Evolutionary conservation across 2,888 invertebrate genomes (phyloP).

Genomic region (Chydorus sphaericus): DNA sequence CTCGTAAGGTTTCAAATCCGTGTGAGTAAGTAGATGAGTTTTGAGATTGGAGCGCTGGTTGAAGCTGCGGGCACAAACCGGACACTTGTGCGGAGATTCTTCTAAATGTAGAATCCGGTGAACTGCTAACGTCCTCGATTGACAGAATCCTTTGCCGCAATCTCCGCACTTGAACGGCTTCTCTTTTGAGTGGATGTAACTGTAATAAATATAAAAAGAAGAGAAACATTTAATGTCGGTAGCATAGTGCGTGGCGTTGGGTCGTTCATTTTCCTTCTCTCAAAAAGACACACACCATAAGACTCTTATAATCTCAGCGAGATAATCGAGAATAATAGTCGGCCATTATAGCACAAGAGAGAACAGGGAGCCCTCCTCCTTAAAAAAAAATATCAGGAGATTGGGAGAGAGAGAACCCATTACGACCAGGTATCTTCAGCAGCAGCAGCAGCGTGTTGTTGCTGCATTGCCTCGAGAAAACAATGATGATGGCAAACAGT

Average conservation of each 20-base stretch:
- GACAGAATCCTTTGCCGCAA: constrained; percentile 95
- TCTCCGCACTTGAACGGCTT: constrained; percentile 93
- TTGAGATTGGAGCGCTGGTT: constrained; percentile 81
- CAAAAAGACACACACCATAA: background rate
- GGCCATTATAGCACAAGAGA: constrained; percentile 2
- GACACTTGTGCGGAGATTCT: constrained; percentile 82
- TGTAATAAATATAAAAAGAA: constrained; percentile 28
- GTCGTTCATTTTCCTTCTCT: no score
- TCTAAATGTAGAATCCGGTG: constrained; percentile 89
- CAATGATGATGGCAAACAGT: constrained; percentile 6
- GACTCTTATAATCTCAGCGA: background rate
- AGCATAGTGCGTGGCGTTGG: background rate
- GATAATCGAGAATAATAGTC: background rate
- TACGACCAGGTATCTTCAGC: background rate
- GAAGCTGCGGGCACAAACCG: constrained; percentile 73
- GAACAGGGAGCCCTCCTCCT: no score
- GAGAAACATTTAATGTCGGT: background rate
- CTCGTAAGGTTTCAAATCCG: constrained; percentile 80
- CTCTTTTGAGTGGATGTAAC: constrained; percentile 94
- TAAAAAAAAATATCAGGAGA: background rate
- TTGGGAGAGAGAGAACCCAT: constrained; percentile 8
- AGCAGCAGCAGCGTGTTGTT: background rate
- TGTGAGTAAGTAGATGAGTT: constrained; percentile 75
- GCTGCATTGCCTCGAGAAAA: background rate
- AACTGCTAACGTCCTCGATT: constrained; percentile 83